A percentile compares a stretch with the other conserved stretches of the same genome.
phyloP scores from a whole-genome alignment of 2,888 invertebrate genomes.

The Tinea semifulvella region DNA sequence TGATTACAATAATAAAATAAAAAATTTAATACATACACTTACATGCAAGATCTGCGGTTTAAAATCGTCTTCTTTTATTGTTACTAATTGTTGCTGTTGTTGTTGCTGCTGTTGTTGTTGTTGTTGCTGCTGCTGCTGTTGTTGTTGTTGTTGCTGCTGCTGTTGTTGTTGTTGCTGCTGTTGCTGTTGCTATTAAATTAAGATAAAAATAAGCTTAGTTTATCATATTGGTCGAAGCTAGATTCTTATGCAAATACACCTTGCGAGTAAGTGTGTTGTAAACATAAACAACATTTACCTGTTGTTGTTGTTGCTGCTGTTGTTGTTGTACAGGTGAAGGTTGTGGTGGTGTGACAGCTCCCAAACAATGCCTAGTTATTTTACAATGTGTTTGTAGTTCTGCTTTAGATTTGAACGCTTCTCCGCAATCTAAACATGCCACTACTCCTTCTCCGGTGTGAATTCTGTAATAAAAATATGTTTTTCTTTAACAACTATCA shows the following conservation, averaged over 20 bases:
- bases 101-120: constrained; percentile 43
- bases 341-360: constrained; percentile 18
- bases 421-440: constrained; percentile 79
- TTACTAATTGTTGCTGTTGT: constrained; percentile 32
- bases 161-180: constrained; percentile 44
- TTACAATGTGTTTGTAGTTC: constrained; percentile 76
- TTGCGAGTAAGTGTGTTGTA: constrained; percentile 21
- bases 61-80: constrained; percentile 61
- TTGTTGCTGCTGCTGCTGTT: constrained; percentile 31
- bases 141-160: constrained; percentile 34
- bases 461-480: constrained; percentile 54
- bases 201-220: too few species aligned
- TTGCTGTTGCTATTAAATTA: constrained; percentile 15
- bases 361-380: constrained; percentile 55
- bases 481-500: too few species aligned
- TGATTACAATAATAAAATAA: too few species aligned
- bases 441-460: constrained; percentile 80
- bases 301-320: constrained; percentile 16
- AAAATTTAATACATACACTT: too few species aligned
- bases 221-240: constrained; percentile 20
- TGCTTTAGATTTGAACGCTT: constrained; percentile 76
- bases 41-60: constrained; percentile 66
- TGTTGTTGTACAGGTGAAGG: constrained; percentile 15
- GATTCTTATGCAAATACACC: too few species aligned
- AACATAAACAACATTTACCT: too few species aligned